Evolutionary conservation across 2,797 vertebrate species (phyloP).

Genomic region (Acrocephalus scirpaceus): DNA sequence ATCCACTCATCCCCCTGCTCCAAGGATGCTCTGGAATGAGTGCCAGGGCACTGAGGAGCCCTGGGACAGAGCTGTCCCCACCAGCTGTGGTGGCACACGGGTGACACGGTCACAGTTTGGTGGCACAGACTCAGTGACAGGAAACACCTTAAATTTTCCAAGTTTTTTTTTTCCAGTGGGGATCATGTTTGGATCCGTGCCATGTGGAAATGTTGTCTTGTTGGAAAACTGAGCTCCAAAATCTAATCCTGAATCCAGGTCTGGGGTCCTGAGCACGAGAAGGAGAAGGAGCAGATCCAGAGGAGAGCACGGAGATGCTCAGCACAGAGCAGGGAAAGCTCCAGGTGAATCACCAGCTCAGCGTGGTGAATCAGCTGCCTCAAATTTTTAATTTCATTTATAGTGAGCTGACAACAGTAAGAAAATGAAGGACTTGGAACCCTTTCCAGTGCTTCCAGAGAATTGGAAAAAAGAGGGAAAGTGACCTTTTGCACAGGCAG

Average conservation of each 20-base stretch:
- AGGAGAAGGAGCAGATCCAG: background rate
- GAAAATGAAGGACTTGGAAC: too few species aligned
- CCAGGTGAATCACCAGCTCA: too few species aligned
- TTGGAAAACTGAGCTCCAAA: background rate
- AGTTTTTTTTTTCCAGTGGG: background rate
- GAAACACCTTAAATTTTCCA: background rate
- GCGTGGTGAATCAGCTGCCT: too few species aligned
- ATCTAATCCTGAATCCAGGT: background rate
- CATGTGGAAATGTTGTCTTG: accelerated
- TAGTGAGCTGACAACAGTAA: too few species aligned
- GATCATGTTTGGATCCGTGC: accelerated
- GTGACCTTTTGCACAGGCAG: background rate
- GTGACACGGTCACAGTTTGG: accelerated
- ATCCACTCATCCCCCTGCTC: background rate
- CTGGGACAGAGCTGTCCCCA: background rate
- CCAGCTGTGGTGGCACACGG: background rate
- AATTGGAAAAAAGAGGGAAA: background rate
- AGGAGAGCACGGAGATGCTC: background rate
- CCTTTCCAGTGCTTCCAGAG: background rate
- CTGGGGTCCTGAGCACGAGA: background rate
- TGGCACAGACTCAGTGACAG: too few species aligned
- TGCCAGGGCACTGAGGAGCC: background rate
- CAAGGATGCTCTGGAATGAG: background rate
- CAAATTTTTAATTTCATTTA: too few species aligned
- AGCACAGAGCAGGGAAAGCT: background rate